Conservation (phyloP, 2,797 vertebrate species). For the Bradypodion ventrale region DNA sequence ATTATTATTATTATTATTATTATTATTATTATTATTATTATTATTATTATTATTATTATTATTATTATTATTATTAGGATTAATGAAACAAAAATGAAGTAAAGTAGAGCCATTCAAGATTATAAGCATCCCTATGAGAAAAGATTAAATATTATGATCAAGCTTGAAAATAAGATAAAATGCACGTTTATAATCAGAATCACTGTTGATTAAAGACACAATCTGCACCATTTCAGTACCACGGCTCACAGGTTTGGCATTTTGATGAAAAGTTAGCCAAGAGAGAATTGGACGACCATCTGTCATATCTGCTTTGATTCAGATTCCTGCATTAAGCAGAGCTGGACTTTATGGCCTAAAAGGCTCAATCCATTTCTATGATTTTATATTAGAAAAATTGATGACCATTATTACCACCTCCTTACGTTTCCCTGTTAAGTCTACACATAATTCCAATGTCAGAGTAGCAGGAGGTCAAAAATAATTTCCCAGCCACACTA, state of each 20-base stretch:
- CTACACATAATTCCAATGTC: neutral
- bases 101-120: neutral
- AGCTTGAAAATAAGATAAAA: neutral
- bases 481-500: neutral
- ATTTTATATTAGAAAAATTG: too few relatives aligned
- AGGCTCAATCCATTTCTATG: too few relatives aligned
- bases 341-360: too few relatives aligned
- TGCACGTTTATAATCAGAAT: neutral
- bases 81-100: neutral
- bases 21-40: too few relatives aligned
- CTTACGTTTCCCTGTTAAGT: neutral
- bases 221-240: neutral
- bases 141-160: conserved; percentile 21
- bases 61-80: too few relatives aligned
- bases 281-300: too few relatives aligned
- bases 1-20: too few relatives aligned
- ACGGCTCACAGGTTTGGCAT: neutral
- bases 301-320: too few relatives aligned
- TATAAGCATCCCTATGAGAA: conserved; percentile 4
- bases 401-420: neutral
- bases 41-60: too few relatives aligned
- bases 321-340: too few relatives aligned
- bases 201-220: neutral
- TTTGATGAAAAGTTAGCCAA: too few relatives aligned
- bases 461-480: too few relatives aligned